Evolutionary conservation across 1,140 invertebrate species (phyloP).

Genomic region (Euwallacea similis): DNA sequence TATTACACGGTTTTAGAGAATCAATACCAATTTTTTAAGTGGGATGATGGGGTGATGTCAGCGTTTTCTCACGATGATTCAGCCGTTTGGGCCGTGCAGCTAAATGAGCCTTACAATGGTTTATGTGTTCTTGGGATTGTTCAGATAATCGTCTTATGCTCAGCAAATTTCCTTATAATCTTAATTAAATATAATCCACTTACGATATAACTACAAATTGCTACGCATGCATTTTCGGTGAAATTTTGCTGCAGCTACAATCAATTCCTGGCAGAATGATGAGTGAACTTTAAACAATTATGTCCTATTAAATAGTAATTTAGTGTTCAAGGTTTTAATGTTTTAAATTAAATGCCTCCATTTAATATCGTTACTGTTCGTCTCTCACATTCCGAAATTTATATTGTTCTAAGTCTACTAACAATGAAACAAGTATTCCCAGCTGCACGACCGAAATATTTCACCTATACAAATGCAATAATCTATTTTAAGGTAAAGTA

Average conservation of each 20-base stretch:
- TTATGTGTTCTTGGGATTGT: neutral
- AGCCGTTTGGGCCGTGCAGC: neutral
- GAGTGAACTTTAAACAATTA: too few relatives aligned
- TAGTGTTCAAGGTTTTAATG: too few relatives aligned
- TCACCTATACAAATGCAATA: slow-evolving; percentile 3
- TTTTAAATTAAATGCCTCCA: too few relatives aligned
- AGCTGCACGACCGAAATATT: slow-evolving; percentile 9
- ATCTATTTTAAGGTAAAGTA: slow-evolving; percentile 14
- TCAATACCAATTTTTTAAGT: slow-evolving; percentile 6
- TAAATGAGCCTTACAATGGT: neutral
- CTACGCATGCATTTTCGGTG: too few relatives aligned
- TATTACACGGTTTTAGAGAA: slow-evolving; percentile 6
- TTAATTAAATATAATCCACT: too few relatives aligned
- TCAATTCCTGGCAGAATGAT: too few relatives aligned
- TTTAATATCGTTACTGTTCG: too few relatives aligned
- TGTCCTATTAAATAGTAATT: too few relatives aligned
- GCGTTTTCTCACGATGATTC: slow-evolving; percentile 12
- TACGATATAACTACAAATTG: too few relatives aligned
- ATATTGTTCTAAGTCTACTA: slow-evolving; percentile 1
- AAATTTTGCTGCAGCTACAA: too few relatives aligned
- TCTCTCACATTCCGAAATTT: neutral
- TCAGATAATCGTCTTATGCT: neutral
- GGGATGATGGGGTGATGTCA: neutral
- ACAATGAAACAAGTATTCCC: neutral
- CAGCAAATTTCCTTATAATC: neutral